These are phyloP conservation scores for Eleutherodactylus coqui DNA, from an alignment of 2,797 vertebrate genomes.

Conservation along the genomic window DNA sequence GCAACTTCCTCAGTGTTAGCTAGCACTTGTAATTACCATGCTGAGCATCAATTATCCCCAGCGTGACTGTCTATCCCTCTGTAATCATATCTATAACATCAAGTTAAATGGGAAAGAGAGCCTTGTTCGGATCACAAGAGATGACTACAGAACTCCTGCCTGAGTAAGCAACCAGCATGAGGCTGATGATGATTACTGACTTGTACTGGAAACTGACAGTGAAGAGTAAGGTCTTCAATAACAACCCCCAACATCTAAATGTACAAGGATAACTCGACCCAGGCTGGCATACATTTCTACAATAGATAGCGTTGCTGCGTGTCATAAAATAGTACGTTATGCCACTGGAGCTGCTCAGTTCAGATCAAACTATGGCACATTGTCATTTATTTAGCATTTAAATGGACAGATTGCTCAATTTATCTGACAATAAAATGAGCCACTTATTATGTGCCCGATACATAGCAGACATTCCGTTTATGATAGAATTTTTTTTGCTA, in stretches of 20 bases:
- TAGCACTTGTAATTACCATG: slow-evolving; percentile 42
- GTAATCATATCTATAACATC: slow-evolving; percentile 61
- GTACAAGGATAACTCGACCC: slow-evolving; percentile 31
- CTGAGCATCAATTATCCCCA: slow-evolving; percentile 61
- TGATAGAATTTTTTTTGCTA: not conserved
- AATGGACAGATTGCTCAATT: slow-evolving; percentile 33
- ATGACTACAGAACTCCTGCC: slow-evolving; percentile 52
- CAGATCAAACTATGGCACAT: not conserved
- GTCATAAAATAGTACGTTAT: slow-evolving; percentile 14
- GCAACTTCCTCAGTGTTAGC: slow-evolving; percentile 38
- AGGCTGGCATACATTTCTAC: slow-evolving; percentile 26
- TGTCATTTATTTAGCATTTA: slow-evolving; percentile 39
- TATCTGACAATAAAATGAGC: not conserved
- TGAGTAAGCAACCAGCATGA: slow-evolving; percentile 62
- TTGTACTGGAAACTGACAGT: slow-evolving; percentile 55
- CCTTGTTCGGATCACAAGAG: slow-evolving; percentile 55
- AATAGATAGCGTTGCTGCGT: slow-evolving; percentile 3
- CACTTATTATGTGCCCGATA: not conserved
- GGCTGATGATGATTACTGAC: slow-evolving; percentile 62
- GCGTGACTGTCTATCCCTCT: slow-evolving; percentile 58
- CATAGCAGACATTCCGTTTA: not conserved
- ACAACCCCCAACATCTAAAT: slow-evolving; percentile 51
- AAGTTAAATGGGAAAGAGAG: slow-evolving; percentile 57
- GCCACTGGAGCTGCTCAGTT: not conserved
- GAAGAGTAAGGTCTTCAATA: slow-evolving; percentile 53